Evolutionary conservation across 2,888 invertebrate genomes (phyloP), one percentile per base, ranked within the genome.

Genomic region (Lycaena phlaeas): DNA sequence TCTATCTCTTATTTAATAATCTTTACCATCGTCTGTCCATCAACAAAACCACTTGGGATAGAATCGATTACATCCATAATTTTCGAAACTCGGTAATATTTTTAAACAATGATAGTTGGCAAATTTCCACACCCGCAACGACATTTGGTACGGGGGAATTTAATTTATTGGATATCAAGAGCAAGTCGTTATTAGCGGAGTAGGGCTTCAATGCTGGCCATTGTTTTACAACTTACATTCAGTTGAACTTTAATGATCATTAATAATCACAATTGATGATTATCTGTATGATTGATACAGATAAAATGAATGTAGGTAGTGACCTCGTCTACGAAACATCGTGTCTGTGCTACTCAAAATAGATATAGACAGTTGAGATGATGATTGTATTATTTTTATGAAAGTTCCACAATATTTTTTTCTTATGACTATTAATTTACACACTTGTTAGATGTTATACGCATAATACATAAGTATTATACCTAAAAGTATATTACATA

Each of bases 101-200:
- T 51, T 51, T 49, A 48, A 45, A 49, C 48, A 46, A 50, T 50
- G 43, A 45, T 43, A 51, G 48, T 48, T 56, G 56, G 54, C 52
- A 50, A 46, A 52, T 45, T 45, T 52, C 56, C 49, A 51, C 43
- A 43, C 45, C 43, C 41, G 40, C 40, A 34, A 36, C 42, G 43
- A 53, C 47, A 45, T 50, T 49, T 39, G 45, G 38, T 52, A 43
- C 44, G 42, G 42, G 38, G 45, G 49, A 56, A 54, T 50, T 54
- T 50, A 53, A 57, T 54, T 53, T 54, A 53, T 53, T 42, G 47
- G 43, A 46, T 50, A 54, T 52, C 44, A 42, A 42, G 43, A 48
- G 45, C 45, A 25, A 39, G 43, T 40, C 39, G 48, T 48, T 44
- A 50, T 44, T 48, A 50, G 44, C 41, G 40, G 42, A 47, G 46